phyloP scores from a whole-genome alignment of 1,140 invertebrate genomes.

The Acromyrmex heyeri region DNA sequence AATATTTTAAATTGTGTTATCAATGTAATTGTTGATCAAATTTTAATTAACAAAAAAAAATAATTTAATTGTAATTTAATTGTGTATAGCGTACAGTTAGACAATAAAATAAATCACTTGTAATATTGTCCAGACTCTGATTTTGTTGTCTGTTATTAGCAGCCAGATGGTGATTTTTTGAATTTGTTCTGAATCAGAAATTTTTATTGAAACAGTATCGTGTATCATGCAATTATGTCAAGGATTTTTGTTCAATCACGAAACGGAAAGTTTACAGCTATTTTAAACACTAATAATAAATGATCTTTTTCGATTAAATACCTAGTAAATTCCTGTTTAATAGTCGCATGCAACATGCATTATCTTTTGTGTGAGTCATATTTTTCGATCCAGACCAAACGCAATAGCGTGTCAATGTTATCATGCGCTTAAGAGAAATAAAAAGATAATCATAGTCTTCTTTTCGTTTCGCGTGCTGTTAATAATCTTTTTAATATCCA shows the following conservation, averaged over 20 bases:
- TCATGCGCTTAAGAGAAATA: background rate
- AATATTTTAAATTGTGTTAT: background rate
- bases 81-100: background rate
- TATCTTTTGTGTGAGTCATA: slow-evolving; percentile 45
- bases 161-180: background rate
- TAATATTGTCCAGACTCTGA: background rate
- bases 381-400: slow-evolving; percentile 20
- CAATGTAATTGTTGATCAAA: background rate
- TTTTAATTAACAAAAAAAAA: background rate
- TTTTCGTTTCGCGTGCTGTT: no score
- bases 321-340: slow-evolving; percentile 16
- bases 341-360: slow-evolving; percentile 19
- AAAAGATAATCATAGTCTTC: background rate
- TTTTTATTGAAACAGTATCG: background rate
- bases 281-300: slow-evolving; percentile 14
- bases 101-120: background rate
- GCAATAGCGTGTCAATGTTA: background rate
- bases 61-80: background rate
- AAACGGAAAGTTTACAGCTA: background rate
- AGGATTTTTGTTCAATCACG: background rate
- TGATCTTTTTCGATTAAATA: slow-evolving; percentile 31
- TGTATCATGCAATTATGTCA: background rate
- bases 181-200: background rate
- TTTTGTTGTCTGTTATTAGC: background rate
- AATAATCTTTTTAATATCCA: background rate